Conservation (phyloP, 2,797 vertebrate species). For the Lutjanus campechanus region DNA sequence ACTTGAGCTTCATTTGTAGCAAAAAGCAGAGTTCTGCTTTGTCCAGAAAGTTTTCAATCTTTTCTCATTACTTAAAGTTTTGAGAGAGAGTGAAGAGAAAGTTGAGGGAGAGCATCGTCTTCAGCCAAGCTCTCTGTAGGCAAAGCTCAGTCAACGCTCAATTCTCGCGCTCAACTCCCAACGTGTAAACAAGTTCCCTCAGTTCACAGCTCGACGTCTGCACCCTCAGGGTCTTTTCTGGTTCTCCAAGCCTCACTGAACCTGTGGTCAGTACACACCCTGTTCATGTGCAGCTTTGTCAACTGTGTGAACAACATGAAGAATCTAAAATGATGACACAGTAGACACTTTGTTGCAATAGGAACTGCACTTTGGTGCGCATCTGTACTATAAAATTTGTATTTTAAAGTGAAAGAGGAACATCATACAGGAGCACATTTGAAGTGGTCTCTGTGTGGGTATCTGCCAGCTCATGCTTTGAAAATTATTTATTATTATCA, state of each 20-base stretch:
- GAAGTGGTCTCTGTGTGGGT: neutral
- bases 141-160: neutral
- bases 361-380: neutral
- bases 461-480: neutral
- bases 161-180: neutral
- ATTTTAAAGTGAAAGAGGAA: neutral
- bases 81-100: neutral
- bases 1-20: neutral
- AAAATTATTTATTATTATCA: neutral
- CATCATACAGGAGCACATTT: neutral
- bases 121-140: neutral
- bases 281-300: neutral
- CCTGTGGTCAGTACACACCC: neutral
- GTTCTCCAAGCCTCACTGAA: neutral
- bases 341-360: neutral
- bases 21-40: slow-evolving; percentile 6
- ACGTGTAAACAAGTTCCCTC: neutral
- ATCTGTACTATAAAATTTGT: neutral
- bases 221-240: neutral
- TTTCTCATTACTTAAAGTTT: neutral
- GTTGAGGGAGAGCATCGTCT: neutral
- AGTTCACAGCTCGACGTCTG: neutral
- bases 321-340: too few species aligned
- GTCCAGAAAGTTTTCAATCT: neutral
- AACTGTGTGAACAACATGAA: neutral